phyloP scores from a whole-genome alignment of 1,140 invertebrate species.

The Muscidifurax raptorellus region DNA sequence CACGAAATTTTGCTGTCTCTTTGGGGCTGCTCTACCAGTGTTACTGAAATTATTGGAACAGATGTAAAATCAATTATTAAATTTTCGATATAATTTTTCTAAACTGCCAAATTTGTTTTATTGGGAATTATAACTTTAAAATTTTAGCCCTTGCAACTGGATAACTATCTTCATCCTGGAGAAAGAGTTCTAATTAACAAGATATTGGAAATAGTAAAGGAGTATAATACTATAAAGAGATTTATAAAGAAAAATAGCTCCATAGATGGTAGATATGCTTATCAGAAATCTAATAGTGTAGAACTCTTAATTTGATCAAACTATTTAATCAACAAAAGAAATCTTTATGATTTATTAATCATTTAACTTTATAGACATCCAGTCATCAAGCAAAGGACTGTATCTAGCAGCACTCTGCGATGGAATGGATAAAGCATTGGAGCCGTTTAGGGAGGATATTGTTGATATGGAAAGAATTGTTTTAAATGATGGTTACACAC shows the following conservation, averaged over 20 bases:
- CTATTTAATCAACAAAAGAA: no score
- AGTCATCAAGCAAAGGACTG: constrained; percentile 67
- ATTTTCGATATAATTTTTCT: constrained; percentile 30
- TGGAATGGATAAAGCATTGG: constrained; percentile 77
- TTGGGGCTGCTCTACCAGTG: constrained; percentile 71
- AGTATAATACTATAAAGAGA: constrained; percentile 66
- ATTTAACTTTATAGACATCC: constrained; percentile 53
- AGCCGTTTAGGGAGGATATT: constrained; percentile 77
- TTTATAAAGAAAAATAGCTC: constrained; percentile 66
- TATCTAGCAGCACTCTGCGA: constrained; percentile 79
- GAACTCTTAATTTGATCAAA: background rate
- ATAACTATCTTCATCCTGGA: constrained; percentile 71
- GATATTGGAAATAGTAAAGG: constrained; percentile 67
- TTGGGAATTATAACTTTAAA: background rate
- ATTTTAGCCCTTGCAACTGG: constrained; percentile 65
- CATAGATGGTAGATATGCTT: constrained; percentile 43
- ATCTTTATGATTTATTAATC: background rate
- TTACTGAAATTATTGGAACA: constrained; percentile 66
- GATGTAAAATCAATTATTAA: constrained; percentile 63
- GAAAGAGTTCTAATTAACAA: constrained; percentile 67
- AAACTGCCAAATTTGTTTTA: constrained; percentile 32
- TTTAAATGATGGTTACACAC: constrained; percentile 75
- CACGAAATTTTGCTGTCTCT: constrained; percentile 71
- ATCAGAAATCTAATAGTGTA: background rate
- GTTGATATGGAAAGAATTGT: constrained; percentile 76